Evolutionary conservation across 37 sponge, comb jelly and placozoan species (phyloP).

Genomic region (Ianthella basta): DNA sequence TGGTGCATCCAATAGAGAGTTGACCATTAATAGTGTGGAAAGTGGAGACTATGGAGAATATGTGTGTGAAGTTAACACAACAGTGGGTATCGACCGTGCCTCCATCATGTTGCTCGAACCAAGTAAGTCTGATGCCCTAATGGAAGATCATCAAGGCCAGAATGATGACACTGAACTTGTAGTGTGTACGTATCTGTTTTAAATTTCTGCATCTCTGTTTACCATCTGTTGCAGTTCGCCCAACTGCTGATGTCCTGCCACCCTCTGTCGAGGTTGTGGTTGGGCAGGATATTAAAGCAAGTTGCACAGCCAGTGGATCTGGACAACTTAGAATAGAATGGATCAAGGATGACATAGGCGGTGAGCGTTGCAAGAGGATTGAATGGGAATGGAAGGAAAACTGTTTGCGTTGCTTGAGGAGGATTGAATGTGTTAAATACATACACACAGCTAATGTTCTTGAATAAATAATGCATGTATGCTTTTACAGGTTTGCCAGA

Average conservation of each 20-base stretch:
- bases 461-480: too few species aligned
- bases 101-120: neutral
- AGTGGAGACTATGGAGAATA: constrained; percentile 11
- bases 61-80: neutral
- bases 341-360: neutral
- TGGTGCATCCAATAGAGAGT: neutral
- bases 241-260: neutral
- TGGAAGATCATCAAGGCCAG: too few species aligned
- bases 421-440: too few species aligned
- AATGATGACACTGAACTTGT: too few species aligned
- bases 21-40: neutral
- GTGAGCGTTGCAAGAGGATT: neutral
- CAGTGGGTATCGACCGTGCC: neutral
- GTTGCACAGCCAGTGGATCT: neutral
- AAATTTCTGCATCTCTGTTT: neutral
- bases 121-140: neutral
- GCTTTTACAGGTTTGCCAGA: too few species aligned
- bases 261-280: neutral
- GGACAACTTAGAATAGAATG: neutral
- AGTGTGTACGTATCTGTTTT: too few species aligned
- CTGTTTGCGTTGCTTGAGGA: too few species aligned
- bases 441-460: too few species aligned
- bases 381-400: too few species aligned
- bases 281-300: neutral
- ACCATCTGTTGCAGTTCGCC: neutral